Evolutionary conservation across 2,113 vertebrate species (phyloP).

Genomic region (Melanocharis versteri): DNA sequence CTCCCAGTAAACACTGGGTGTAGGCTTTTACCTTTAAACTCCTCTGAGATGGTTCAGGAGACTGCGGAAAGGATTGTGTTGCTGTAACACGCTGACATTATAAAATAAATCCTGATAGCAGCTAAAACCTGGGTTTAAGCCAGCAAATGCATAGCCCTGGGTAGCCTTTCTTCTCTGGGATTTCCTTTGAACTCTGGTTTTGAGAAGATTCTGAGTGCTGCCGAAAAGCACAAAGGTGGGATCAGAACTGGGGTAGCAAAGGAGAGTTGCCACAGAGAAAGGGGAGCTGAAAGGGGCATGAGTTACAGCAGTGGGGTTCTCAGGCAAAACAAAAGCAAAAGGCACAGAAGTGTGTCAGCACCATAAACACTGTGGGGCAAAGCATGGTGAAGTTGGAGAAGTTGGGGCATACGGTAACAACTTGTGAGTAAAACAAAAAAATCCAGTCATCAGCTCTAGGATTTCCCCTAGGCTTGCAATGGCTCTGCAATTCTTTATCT

Average conservation of each 20-base stretch:
- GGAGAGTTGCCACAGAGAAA: not conserved
- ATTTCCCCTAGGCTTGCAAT: not conserved
- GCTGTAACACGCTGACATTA: not conserved
- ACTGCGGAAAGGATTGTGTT: not conserved
- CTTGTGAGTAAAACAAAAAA: not conserved
- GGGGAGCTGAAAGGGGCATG: not conserved
- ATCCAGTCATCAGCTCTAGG: not conserved
- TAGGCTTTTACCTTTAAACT: not conserved
- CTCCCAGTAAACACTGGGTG: not conserved
- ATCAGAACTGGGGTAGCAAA: not conserved
- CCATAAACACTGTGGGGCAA: not conserved
- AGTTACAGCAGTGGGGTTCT: not conserved
- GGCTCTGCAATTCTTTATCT: not conserved
- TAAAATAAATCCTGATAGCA: not conserved
- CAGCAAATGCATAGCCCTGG: not conserved
- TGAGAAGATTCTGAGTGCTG: not conserved
- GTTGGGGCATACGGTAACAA: not conserved
- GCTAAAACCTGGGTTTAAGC: not conserved
- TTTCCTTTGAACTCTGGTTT: slow-evolving; percentile 9
- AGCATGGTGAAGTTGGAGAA: not conserved
- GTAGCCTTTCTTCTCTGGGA: not conserved
- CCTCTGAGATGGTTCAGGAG: not conserved
- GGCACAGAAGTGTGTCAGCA: not conserved
- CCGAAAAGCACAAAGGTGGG: not conserved
- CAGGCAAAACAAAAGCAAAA: not conserved